A percentile compares a stretch with the other conserved stretches of the same genome.
Evolutionary conservation across 2,888 invertebrate species (phyloP).

Genomic region (Schrankia costaestrigalis): DNA sequence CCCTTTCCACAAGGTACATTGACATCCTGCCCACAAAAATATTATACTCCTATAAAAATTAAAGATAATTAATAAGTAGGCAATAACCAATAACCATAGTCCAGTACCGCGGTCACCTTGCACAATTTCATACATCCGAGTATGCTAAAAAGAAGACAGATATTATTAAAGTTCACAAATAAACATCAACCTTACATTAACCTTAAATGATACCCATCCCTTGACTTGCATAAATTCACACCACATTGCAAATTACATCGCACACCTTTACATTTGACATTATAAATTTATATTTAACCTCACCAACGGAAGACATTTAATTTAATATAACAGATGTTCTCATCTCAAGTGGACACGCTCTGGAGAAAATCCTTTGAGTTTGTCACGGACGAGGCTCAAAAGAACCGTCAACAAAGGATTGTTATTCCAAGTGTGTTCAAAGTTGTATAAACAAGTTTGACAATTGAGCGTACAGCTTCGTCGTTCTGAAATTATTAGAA

Average conservation of each 20-base stretch:
- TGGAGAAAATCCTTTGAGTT: constrained; percentile 68
- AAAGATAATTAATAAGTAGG: too few relatives aligned
- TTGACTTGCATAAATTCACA: too few relatives aligned
- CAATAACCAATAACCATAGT: too few relatives aligned
- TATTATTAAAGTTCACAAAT: too few relatives aligned
- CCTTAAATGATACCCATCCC: too few relatives aligned
- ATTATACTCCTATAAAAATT: too few relatives aligned
- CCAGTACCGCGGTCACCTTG: too few relatives aligned
- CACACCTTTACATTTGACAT: constrained; percentile 39
- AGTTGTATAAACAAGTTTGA: constrained; percentile 64
- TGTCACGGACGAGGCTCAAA: constrained; percentile 61
- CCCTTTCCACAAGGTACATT: too few relatives aligned
- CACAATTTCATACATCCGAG: too few relatives aligned
- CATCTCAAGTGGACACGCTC: constrained; percentile 59
- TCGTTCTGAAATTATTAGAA: constrained; percentile 7
- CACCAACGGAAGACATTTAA: constrained; percentile 58
- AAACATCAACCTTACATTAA: too few relatives aligned
- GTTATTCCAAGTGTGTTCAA: constrained; percentile 70
- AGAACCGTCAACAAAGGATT: constrained; percentile 66
- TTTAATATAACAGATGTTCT: constrained; percentile 69
- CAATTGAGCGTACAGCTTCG: constrained; percentile 48
- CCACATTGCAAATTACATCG: constrained; percentile 26
- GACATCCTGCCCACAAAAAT: too few relatives aligned
- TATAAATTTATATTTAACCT: constrained; percentile 46
- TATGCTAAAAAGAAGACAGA: too few relatives aligned